These are phyloP conservation scores for Brachionus koreanus DNA, from an alignment of 1,140 invertebrate species.

Conservation along the genomic window DNA sequence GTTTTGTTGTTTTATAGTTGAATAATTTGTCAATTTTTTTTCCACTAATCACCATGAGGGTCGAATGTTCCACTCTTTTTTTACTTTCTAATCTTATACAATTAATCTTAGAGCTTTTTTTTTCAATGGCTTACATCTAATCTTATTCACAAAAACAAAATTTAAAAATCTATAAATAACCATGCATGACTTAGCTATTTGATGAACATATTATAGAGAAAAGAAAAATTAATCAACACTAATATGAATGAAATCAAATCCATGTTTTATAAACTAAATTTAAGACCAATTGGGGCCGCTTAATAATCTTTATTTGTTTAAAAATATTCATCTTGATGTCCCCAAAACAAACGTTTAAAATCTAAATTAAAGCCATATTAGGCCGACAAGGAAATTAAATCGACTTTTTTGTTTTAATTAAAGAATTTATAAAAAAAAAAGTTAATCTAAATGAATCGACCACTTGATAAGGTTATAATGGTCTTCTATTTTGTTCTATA, in stretches of 20 bases:
- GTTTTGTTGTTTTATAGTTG: too few species aligned
- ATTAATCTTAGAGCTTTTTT: not conserved
- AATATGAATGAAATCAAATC: not conserved
- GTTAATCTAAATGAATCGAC: not conserved
- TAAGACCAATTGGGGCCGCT: not conserved
- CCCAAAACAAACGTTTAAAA: not conserved
- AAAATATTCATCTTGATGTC: conserved; percentile 3
- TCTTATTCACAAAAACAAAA: not conserved
- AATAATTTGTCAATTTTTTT: too few species aligned
- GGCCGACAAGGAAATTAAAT: not conserved
- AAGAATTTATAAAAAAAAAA: not conserved
- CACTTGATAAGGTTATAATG: not conserved
- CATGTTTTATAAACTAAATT: not conserved
- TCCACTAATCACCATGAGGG: too few species aligned
- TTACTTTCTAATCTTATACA: not conserved
- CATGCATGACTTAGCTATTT: not conserved
- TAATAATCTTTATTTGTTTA: not conserved
- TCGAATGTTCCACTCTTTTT: not conserved
- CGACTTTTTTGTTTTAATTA: not conserved
- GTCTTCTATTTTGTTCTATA: not conserved
- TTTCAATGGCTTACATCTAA: not conserved
- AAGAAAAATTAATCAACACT: too few species aligned
- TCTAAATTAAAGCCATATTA: not conserved
- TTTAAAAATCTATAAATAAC: not conserved
- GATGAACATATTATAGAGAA: not conserved